Evolutionary conservation across 1,140 invertebrate genomes (phyloP).

Genomic region (Drosophila tropicalis): DNA sequence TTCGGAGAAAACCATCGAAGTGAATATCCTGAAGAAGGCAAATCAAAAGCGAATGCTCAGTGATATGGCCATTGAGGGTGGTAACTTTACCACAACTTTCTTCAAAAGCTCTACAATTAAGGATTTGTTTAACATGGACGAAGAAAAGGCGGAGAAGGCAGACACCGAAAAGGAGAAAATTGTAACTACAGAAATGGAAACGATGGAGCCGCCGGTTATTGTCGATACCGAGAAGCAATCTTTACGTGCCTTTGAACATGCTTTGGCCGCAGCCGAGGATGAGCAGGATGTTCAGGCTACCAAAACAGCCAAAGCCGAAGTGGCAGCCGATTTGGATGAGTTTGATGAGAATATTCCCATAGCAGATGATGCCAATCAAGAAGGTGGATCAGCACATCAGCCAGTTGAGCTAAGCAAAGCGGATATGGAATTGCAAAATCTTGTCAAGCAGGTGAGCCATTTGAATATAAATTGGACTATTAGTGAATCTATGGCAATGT

Average conservation of each 20-base stretch:
- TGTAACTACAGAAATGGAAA: constrained; percentile 39
- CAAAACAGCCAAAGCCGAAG: constrained; percentile 94
- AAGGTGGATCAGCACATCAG: constrained; percentile 82
- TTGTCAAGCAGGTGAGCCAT: constrained; percentile 90
- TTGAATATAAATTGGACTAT: neutral
- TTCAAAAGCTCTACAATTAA: constrained; percentile 97
- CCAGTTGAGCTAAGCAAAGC: constrained; percentile 90
- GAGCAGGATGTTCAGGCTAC: constrained; percentile 96
- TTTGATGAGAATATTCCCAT: constrained; percentile 99
- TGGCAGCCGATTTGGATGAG: constrained; percentile 96
- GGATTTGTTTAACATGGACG: constrained; percentile 94
- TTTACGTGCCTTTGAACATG: constrained; percentile 90
- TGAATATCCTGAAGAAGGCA: constrained; percentile 99
- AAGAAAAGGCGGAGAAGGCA: constrained; percentile 87
- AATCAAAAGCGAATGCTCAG: constrained; percentile 98
- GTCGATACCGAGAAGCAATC: constrained; percentile 85
- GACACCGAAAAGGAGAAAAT: constrained; percentile 53
- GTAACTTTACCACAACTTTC: constrained; percentile 99
- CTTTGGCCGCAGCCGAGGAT: constrained; percentile 96
- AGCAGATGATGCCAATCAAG: constrained; percentile 86
- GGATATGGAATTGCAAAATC: constrained; percentile 91
- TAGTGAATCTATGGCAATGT: constrained; percentile 29
- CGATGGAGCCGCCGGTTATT: constrained; percentile 9
- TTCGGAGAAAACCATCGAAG: constrained; percentile 98
- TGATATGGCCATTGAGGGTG: constrained; percentile 98